phyloP scores from a whole-genome alignment of 2,888 invertebrate genomes.

The Sabatieria punctata region DNA sequence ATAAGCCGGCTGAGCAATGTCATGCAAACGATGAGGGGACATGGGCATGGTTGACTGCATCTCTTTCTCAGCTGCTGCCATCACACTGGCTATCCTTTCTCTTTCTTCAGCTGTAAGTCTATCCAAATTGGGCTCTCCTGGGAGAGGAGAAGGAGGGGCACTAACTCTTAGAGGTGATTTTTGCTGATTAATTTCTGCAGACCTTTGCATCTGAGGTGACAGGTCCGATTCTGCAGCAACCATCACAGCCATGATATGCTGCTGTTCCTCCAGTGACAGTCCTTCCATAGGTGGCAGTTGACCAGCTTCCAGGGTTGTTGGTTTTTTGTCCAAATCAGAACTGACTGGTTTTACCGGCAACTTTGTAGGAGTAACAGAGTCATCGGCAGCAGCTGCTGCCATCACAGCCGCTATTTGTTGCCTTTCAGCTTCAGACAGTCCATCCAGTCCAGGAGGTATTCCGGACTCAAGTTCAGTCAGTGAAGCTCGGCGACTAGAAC shows the following conservation, averaged over 20 bases:
- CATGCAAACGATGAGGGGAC: background rate
- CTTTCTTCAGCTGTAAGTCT: constrained; percentile 41
- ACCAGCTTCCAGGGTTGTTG: no score
- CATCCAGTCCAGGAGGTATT: no score
- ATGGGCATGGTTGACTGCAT: no score
- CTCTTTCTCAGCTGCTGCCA: constrained; percentile 44
- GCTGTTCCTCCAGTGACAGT: constrained; percentile 14
- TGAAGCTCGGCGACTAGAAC: no score
- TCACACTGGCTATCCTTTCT: constrained; percentile 42
- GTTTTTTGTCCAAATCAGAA: no score
- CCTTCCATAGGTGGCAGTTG: constrained; percentile 9
- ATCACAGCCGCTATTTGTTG: constrained; percentile 44
- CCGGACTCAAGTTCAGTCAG: no score
- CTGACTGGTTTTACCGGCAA: no score
- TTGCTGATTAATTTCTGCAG: background rate
- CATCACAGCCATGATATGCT: constrained; percentile 13
- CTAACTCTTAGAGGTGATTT: background rate
- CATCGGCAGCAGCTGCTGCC: no score
- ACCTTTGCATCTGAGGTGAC: background rate
- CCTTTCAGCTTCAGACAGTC: constrained; percentile 42
- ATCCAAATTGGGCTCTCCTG: no score
- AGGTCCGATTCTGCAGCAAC: background rate
- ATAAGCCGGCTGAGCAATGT: background rate
- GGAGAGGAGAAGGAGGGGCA: background rate
- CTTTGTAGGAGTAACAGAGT: no score